phyloP scores from a whole-genome alignment of 1,140 invertebrate genomes.

The Holotrichia oblita region DNA sequence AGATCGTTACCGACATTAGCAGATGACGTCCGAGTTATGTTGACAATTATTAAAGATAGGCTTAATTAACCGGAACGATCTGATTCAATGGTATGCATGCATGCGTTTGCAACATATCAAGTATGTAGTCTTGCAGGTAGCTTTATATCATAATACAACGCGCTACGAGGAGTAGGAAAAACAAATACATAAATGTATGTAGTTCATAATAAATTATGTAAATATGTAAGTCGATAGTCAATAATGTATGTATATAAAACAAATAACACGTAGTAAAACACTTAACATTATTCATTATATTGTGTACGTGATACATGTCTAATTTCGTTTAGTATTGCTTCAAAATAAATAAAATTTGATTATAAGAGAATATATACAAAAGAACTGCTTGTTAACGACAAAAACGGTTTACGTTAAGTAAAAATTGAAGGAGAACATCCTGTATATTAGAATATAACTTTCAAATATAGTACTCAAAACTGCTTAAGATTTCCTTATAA shows the following conservation, averaged over 20 bases:
- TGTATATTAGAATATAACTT: too few species aligned
- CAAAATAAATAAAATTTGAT: too few species aligned
- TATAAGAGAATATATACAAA: too few species aligned
- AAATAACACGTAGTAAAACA: background rate
- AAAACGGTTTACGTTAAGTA: too few species aligned
- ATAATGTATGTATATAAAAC: background rate
- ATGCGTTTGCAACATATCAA: background rate
- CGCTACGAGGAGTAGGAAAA: background rate
- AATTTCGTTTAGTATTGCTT: background rate
- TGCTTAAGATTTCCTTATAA: too few species aligned
- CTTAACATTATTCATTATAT: slow-evolving; percentile 8
- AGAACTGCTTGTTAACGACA: too few species aligned
- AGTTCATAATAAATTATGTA: background rate
- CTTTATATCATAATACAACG: background rate
- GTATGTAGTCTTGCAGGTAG: background rate
- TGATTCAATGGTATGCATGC: background rate
- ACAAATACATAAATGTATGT: background rate
- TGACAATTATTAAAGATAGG: background rate
- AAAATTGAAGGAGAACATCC: too few species aligned
- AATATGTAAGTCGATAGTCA: slow-evolving; percentile 5
- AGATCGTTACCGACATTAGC: background rate
- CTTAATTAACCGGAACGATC: background rate
- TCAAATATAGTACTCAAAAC: too few species aligned
- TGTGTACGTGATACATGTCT: background rate
- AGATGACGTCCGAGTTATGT: background rate